These are phyloP conservation scores for Erinaceus europaeus DNA, from an alignment of 2,113 vertebrate species.

Conservation along the genomic window DNA sequence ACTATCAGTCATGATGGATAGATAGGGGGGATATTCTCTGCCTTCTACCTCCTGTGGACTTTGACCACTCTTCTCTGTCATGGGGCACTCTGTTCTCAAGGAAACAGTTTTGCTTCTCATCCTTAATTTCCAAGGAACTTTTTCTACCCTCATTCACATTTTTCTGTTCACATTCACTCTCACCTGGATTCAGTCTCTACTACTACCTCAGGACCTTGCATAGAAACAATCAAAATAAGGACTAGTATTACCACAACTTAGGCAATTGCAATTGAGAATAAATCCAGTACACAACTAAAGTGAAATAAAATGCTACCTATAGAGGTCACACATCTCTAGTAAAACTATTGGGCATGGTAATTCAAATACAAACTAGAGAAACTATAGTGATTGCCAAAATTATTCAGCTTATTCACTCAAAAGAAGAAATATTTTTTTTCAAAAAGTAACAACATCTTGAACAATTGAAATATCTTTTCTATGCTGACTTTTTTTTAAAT, in stretches of 20 bases:
- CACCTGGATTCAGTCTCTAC: neutral
- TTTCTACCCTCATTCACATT: neutral
- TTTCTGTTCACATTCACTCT: neutral
- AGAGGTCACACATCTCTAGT: neutral
- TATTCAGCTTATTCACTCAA: too few relatives aligned
- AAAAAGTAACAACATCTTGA: neutral
- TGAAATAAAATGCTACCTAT: constrained; percentile 1
- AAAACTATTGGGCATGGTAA: neutral
- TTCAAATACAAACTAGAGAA: neutral
- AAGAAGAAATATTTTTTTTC: too few relatives aligned
- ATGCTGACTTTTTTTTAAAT: too few relatives aligned
- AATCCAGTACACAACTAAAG: neutral
- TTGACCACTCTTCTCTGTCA: neutral
- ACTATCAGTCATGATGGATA: neutral
- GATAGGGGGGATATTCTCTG: neutral
- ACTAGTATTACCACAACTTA: neutral
- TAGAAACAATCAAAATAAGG: neutral
- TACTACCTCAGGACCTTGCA: neutral
- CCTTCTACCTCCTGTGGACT: neutral
- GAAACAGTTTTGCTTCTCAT: neutral
- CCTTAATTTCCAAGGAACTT: too few relatives aligned
- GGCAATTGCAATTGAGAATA: neutral
- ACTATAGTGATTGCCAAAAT: neutral
- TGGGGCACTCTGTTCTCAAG: neutral
- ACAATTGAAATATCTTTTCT: neutral